A percentile compares a stretch with the other conserved stretches of the same genome.
Conservation (phyloP, 2,113 vertebrate species). For the Actenoides hombroni region DNA sequence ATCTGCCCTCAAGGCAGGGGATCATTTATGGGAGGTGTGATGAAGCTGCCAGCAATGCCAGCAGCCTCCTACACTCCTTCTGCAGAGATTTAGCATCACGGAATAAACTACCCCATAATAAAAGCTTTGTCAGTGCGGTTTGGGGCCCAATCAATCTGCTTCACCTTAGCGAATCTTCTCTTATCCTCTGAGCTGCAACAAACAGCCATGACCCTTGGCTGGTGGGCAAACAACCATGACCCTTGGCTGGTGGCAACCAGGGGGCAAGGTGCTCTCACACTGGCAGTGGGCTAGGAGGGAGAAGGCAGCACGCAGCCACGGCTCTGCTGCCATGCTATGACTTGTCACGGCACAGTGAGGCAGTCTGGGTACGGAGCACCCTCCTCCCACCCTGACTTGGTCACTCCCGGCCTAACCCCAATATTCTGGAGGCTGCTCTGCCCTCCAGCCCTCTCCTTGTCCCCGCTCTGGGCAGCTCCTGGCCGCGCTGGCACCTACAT, state of each 20-base stretch:
- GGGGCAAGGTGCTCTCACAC: not conserved
- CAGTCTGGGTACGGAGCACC: fast-evolving
- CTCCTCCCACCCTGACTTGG: fast-evolving
- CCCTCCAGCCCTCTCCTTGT: fast-evolving
- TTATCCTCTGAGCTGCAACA: not conserved
- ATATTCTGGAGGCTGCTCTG: fast-evolving
- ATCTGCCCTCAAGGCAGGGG: no score
- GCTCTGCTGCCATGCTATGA: not conserved
- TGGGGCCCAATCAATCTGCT: not conserved
- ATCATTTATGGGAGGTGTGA: not conserved
- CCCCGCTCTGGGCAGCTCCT: fast-evolving
- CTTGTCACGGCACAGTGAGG: fast-evolving
- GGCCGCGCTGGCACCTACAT: constrained; percentile 72
- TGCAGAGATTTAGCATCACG: not conserved
- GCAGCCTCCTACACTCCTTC: not conserved
- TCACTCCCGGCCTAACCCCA: fast-evolving
- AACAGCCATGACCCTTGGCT: not conserved
- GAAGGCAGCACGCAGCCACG: fast-evolving
- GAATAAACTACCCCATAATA: not conserved
- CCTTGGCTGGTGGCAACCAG: not conserved
- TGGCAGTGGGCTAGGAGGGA: not conserved
- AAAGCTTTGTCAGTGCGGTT: not conserved
- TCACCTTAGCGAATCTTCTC: not conserved
- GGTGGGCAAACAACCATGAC: not conserved
- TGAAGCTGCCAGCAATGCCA: not conserved